A percentile compares a stretch with the other conserved stretches of the same genome.
phyloP scores from a whole-genome alignment of 1,140 invertebrate genomes.

The Hyposmocoma kahamanoa region DNA sequence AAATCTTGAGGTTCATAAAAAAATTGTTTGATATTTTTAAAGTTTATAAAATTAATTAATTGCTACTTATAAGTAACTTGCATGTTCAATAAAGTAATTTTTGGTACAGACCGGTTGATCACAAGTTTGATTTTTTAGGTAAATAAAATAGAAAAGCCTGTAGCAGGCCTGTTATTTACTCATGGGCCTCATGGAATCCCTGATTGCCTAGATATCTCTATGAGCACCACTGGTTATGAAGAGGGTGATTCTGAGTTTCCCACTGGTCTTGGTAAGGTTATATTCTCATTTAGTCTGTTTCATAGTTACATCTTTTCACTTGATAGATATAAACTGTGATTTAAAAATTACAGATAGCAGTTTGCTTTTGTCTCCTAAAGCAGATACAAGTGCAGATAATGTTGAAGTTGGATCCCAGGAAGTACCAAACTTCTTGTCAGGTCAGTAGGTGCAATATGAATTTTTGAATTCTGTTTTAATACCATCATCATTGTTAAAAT shows the following conservation, averaged over 20 bases:
- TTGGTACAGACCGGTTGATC: no score
- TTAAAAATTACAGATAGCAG: conserved; percentile 42
- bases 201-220: conserved; percentile 46
- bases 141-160: conserved; percentile 3
- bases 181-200: conserved; percentile 36
- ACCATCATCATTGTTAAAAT: no score
- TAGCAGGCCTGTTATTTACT: conserved; percentile 37
- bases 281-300: neutral
- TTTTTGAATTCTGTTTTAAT: no score
- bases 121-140: no score
- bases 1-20: neutral
- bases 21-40: no score
- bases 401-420: conserved; percentile 33
- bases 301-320: neutral
- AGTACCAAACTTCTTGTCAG: conserved; percentile 49
- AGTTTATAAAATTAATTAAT: no score
- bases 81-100: no score
- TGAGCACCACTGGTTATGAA: conserved; percentile 47
- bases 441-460: no score
- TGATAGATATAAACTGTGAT: neutral
- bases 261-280: conserved; percentile 38
- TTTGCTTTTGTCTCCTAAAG: conserved; percentile 54
- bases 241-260: conserved; percentile 41
- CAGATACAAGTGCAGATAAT: conserved; percentile 31
- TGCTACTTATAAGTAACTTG: no score